Percentiles rank a stretch among this genome's conserved stretches.
These are phyloP conservation scores for Conger conger DNA, from an alignment of 2,113 vertebrate genomes.

Conservation along the genomic window DNA sequence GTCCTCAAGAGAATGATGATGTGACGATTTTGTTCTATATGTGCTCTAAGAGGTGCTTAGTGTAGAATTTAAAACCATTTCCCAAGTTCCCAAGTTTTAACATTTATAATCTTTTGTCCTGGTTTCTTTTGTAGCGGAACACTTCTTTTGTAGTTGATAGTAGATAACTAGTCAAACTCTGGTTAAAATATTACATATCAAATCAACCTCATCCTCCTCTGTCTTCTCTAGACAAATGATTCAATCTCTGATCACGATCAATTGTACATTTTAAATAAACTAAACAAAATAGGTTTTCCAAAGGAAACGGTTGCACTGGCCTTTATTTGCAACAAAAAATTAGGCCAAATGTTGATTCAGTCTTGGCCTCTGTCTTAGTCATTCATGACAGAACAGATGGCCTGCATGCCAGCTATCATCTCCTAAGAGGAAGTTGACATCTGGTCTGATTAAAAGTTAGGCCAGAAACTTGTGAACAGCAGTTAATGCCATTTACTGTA, in stretches of 20 bases:
- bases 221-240: no score
- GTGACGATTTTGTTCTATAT: not conserved
- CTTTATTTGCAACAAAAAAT: not conserved
- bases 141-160: not conserved
- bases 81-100: not conserved
- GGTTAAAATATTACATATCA: not conserved
- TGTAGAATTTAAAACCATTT: not conserved
- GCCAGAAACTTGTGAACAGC: not conserved
- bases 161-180: not conserved
- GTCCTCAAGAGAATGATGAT: not conserved
- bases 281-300: not conserved
- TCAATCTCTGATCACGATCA: not conserved
- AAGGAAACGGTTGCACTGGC: no score
- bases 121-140: not conserved
- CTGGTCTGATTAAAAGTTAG: not conserved
- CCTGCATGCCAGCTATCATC: not conserved
- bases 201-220: not conserved
- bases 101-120: not conserved
- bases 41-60: not conserved
- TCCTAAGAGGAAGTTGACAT: not conserved
- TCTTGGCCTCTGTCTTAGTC: not conserved
- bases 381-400: not conserved
- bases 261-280: not conserved
- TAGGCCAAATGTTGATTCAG: not conserved
- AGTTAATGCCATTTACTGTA: not conserved